phyloP scores from a whole-genome alignment of 2,888 invertebrate genomes.

The Labia minor region DNA sequence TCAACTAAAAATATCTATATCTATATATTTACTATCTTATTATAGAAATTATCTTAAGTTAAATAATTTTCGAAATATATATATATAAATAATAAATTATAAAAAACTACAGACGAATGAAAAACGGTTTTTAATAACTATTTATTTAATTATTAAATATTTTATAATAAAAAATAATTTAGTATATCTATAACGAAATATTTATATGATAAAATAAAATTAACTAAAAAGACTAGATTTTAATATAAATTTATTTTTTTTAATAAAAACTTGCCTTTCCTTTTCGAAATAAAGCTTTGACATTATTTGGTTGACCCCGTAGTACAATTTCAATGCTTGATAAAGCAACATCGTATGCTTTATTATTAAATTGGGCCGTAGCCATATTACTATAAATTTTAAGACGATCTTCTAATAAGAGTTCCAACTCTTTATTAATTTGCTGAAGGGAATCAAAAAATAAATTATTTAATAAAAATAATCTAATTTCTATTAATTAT shows the following conservation, averaged over 20 bases:
- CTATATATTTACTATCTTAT: too few relatives aligned
- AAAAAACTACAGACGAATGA: too few relatives aligned
- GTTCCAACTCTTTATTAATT: constrained; percentile 49
- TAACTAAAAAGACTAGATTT: background rate
- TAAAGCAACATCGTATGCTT: constrained; percentile 73
- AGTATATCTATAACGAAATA: too few relatives aligned
- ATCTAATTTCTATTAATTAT: too few relatives aligned
- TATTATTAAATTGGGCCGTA: constrained; percentile 80
- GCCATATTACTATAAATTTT: constrained; percentile 87
- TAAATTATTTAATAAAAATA: too few relatives aligned
- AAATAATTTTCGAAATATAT: too few relatives aligned
- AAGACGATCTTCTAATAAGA: constrained; percentile 64
- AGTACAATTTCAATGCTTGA: constrained; percentile 74
- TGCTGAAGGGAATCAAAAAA: constrained; percentile 32
- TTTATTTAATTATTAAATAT: too few relatives aligned
- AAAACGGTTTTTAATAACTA: too few relatives aligned
- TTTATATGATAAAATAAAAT: constrained; percentile 13
- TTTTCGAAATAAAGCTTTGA: constrained; percentile 83
- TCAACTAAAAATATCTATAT: too few relatives aligned
- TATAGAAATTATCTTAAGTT: too few relatives aligned
- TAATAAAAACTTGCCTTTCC: constrained; percentile 44
- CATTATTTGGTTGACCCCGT: constrained; percentile 72
- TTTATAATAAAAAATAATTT: too few relatives aligned
- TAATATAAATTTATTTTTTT: background rate
- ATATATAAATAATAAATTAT: too few relatives aligned